phyloP scores from a whole-genome alignment of 2,888 invertebrate species.

The Poecilobothrus nobilitatus region DNA sequence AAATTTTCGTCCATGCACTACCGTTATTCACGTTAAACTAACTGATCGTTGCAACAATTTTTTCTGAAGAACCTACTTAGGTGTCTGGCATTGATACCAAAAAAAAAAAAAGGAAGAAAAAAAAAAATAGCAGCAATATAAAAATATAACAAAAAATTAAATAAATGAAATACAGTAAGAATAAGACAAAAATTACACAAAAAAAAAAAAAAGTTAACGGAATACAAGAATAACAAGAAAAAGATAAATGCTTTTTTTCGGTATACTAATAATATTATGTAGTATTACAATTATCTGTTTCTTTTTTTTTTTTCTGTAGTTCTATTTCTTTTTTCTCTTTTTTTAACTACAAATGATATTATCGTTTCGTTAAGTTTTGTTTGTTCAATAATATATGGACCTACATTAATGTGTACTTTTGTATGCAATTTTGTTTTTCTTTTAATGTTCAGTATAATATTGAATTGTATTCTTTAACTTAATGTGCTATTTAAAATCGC shows the following conservation, averaged over 20 bases:
- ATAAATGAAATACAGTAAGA: not conserved
- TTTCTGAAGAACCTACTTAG: slow-evolving; percentile 1
- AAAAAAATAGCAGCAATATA: not conserved
- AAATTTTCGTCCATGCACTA: not conserved
- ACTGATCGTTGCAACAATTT: slow-evolving; percentile 3
- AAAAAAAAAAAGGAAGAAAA: not conserved
- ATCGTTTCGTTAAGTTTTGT: not conserved
- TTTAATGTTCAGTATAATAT: not conserved
- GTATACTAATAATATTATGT: not conserved
- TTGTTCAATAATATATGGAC: not conserved
- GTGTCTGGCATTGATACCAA: not conserved
- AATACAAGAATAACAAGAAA: not conserved
- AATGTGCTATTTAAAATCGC: too few species aligned
- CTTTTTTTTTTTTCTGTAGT: too few species aligned
- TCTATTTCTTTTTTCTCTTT: not conserved
- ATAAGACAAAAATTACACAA: not conserved
- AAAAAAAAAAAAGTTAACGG: too few species aligned
- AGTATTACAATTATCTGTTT: not conserved
- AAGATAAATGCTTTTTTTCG: not conserved
- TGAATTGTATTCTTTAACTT: too few species aligned
- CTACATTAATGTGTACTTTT: not conserved
- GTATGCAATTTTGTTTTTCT: not conserved
- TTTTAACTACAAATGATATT: not conserved
- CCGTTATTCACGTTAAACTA: slow-evolving; percentile 4
- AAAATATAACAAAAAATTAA: not conserved